A percentile compares a stretch with the other conserved stretches of the same genome.
Conservation (phyloP, 2,797 vertebrate species). For the Luscinia megarhynchos region DNA sequence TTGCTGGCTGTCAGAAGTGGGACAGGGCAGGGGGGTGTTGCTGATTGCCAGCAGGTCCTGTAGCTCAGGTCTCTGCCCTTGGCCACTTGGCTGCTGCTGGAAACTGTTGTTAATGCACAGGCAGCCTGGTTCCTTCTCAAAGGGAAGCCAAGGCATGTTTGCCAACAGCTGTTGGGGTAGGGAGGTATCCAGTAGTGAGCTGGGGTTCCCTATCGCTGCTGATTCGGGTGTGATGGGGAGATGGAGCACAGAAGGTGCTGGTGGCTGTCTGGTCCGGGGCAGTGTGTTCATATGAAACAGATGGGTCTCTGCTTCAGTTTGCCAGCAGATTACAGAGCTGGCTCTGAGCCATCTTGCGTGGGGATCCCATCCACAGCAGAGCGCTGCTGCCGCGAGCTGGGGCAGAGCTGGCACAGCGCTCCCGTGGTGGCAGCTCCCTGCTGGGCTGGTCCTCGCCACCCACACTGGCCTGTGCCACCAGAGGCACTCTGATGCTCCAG, state of each 20-base stretch:
- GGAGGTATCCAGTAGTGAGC: not conserved
- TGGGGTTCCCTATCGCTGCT: not conserved
- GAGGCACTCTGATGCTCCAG: not conserved
- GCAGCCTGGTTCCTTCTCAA: not conserved
- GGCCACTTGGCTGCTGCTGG: not conserved
- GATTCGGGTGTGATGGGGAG: not conserved
- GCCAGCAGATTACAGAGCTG: slow-evolving; percentile 7
- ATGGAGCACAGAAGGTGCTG: not conserved
- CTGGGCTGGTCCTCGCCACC: not conserved
- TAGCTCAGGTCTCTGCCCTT: not conserved
- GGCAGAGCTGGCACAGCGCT: not conserved
- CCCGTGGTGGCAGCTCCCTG: accelerated
- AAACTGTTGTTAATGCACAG: not conserved
- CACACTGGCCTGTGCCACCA: accelerated
- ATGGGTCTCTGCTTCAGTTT: slow-evolving; percentile 21
- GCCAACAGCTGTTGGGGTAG: not conserved
- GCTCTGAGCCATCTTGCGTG: not conserved
- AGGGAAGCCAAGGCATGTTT: not conserved
- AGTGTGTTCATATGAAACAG: slow-evolving; percentile 19
- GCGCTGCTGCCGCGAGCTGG: accelerated
- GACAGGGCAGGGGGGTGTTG: accelerated
- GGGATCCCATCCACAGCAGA: not conserved
- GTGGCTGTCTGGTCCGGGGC: not conserved
- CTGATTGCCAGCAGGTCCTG: not conserved
- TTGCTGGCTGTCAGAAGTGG: not conserved